Percentiles rank a stretch among this genome's conserved stretches.
phyloP scores from a whole-genome alignment of 1,140 invertebrate genomes.

The Tachypleus tridentatus region DNA sequence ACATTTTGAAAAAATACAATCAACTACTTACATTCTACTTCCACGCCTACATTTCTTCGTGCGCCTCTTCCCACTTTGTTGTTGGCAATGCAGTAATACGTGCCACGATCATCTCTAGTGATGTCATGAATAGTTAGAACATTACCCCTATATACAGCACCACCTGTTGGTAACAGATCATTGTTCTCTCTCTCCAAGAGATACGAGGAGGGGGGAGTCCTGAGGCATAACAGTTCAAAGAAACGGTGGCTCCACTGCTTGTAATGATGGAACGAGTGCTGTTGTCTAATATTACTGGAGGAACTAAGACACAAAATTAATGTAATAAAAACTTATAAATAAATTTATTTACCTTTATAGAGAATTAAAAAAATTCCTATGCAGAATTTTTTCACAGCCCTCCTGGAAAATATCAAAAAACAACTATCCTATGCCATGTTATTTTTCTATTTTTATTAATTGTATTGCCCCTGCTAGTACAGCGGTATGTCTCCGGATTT shows the following conservation, averaged over 20 bases:
- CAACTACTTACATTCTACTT: constrained; percentile 49
- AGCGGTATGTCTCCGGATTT: too few relatives aligned
- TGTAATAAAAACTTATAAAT: too few relatives aligned
- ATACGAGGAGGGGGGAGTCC: constrained; percentile 55
- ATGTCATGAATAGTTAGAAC: constrained; percentile 54
- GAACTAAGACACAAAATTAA: constrained; percentile 34
- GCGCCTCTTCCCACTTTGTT: constrained; percentile 74
- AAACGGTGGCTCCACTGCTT: constrained; percentile 49
- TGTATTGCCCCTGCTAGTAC: too few relatives aligned
- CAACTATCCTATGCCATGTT: too few relatives aligned
- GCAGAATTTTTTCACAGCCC: too few relatives aligned
- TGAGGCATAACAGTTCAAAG: constrained; percentile 74
- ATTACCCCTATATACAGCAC: constrained; percentile 49
- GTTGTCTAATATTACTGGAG: constrained; percentile 83
- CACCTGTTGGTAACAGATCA: constrained; percentile 65
- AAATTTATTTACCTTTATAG: too few relatives aligned
- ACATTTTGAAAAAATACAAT: too few relatives aligned
- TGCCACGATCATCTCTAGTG: constrained; percentile 67
- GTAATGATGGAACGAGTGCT: constrained; percentile 47
- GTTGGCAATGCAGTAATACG: constrained; percentile 89
- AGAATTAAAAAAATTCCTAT: too few relatives aligned
- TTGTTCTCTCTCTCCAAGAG: constrained; percentile 88
- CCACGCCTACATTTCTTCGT: constrained; percentile 71
- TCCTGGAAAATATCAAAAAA: too few relatives aligned
- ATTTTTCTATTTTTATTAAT: too few relatives aligned